These are phyloP conservation scores for Diachasmimorpha longicaudata DNA, from an alignment of 1,140 invertebrate genomes.

Conservation along the genomic window DNA sequence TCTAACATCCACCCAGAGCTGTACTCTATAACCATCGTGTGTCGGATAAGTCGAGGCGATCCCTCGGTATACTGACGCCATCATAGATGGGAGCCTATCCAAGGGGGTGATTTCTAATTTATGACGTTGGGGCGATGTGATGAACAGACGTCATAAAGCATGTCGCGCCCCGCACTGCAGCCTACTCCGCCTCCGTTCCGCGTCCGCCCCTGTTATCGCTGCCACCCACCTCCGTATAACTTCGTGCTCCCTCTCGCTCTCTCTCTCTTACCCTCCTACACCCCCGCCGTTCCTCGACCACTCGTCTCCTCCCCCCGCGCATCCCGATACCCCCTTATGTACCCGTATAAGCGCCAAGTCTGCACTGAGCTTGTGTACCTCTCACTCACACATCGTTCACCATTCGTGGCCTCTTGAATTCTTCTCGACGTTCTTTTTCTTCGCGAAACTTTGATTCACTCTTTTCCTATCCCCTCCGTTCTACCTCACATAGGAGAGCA, in stretches of 20 bases:
- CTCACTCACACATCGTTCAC: slow-evolving; percentile 13
- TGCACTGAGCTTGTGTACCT: neutral
- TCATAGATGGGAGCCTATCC: slow-evolving; percentile 48
- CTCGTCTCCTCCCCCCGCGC: slow-evolving; percentile 5
- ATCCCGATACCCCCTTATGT: slow-evolving; percentile 1
- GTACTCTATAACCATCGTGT: slow-evolving; percentile 9
- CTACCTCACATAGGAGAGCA: neutral
- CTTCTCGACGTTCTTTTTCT: neutral
- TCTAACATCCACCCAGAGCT: too few species aligned
- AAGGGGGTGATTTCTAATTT: slow-evolving; percentile 63
- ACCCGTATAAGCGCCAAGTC: neutral
- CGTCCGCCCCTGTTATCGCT: slow-evolving; percentile 44
- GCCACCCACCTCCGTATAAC: slow-evolving; percentile 28
- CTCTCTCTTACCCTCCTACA: slow-evolving; percentile 2
- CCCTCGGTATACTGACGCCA: slow-evolving; percentile 25
- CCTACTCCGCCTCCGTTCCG: slow-evolving; percentile 42
- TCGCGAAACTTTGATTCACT: slow-evolving; percentile 11
- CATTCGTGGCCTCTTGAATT: slow-evolving; percentile 15
- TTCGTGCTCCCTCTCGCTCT: slow-evolving; percentile 18
- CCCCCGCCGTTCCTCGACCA: neutral
- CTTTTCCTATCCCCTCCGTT: neutral
- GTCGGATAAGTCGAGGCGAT: slow-evolving; percentile 31
- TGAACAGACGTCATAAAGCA: slow-evolving; percentile 65
- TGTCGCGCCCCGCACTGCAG: slow-evolving; percentile 58
- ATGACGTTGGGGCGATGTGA: slow-evolving; percentile 63